Evolutionary conservation across 2,113 vertebrate genomes (phyloP), one percentile per base, ranked within the genome.

Genomic region (Dipodomys spectabilis): DNA sequence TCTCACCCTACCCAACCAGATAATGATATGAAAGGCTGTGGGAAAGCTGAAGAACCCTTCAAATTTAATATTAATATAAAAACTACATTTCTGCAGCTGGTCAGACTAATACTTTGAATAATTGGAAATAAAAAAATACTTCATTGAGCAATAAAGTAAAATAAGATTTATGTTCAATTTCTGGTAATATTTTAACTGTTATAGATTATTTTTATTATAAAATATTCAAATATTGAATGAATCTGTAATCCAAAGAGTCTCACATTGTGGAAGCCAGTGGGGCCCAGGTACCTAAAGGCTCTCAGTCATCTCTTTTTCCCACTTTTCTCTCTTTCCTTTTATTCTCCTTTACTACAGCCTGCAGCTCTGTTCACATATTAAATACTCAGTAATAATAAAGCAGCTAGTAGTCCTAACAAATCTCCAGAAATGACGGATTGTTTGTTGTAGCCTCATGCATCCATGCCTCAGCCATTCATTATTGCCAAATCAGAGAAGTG

Each of bases 91-190:
- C 20, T 20, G 65, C 75, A 73, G 53, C 62, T 86, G 9, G 30
- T 77, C 16, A 88, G 57, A 82, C 16, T 94, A 75, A 74, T 30
- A 86, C 75, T 92, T 32, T 93, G 81, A 68, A 86, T 91, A 78
- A 85, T 2, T 78, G n/a, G 18, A 87, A 88, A 69, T 64, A 23
- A 83, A 23, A 83, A 88, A 39, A 22, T 91, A 35, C 39, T 19
- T 65, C 91, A 73, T 64, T 88, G 71, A 83, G 6, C 49, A 93
- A 77, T 93, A 69, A 83, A 88, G 77, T 94, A 39, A 92, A 93
- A 39, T 78, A 82, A 92, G 77, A 49, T 44, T 84, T 28, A 20
- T 92, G 8, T 93, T 95, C 88, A 93, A 85, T 87, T 79, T 87
- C 65, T 64, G 30, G 35, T 53, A 80, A 11, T 86, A 44, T 77